Base-by-base conservation (phyloP, 2,888 invertebrate species). In the Pseudoips prasinana region DNA sequence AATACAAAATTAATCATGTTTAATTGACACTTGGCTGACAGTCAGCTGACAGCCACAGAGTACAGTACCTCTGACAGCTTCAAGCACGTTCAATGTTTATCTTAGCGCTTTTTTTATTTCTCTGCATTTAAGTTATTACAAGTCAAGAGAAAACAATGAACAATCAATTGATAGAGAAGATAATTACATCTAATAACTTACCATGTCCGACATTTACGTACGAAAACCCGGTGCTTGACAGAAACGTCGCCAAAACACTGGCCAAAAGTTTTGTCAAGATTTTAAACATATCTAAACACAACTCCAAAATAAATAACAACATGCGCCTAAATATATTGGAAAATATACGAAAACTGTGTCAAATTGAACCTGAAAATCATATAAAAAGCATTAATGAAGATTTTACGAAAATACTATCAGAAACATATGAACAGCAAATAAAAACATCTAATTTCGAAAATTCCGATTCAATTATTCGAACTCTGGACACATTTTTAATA, bases 191-290 rank as follows among this genome's bases (percentile, higher is more conserved):
- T 3, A 71, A 68, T 39, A 69, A 72, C 32, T 56, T 63, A 27
- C 33, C 45, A 1, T 80, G 77, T 23, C 79, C 83, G 10, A 62
- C 64, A 28, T 67, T 83, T 7, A 49, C 51, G 0, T 87, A 72
- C 44, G 62, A 76, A 34, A 85, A 84, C 45, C 77, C 84, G 8
- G 53, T 85, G 7, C 51, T 87, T 0, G 83, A 87, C 37, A 68
- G 51, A 58, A 72, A 75, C 20, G 76, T 85, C 1, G 71, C 85
- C 0, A 57, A 54, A 23, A 69, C 72, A 3, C 56, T 86, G 9
- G 70, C 86, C 1, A 81, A 67, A 43, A 81, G 82, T 58, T 78
- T 85, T 33, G 60, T 87, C 1, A 78, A 78, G 45, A 74, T 84
- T 29, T 60, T 87, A 1, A 65, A 64, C 3, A 50, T 68, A 17